phyloP scores from a whole-genome alignment of 2,797 vertebrate species.

The Pteronotus mesoamericanus region DNA sequence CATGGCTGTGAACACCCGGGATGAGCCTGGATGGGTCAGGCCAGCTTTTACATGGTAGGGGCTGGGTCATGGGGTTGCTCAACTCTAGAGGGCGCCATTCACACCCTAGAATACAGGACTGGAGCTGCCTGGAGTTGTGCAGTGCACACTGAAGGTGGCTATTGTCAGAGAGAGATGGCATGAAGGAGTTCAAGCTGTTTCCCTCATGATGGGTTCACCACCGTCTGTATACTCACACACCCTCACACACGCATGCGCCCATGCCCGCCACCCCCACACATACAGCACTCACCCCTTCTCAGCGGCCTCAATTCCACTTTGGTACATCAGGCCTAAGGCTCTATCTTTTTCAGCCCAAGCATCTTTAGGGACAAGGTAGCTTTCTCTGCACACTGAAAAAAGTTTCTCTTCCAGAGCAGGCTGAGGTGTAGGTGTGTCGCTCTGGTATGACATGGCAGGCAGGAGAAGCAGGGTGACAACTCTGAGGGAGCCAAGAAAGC shows the following conservation, averaged over 20 bases:
- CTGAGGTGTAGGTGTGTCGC: background rate
- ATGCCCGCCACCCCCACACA: fast-evolving
- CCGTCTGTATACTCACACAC: background rate
- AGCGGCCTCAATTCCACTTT: background rate
- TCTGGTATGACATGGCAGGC: background rate
- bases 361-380: background rate
- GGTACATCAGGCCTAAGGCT: background rate
- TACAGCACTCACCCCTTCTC: too few species aligned
- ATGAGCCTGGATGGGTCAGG: background rate
- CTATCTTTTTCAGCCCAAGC: background rate
- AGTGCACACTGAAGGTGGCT: background rate
- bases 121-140: background rate
- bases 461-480: slow-evolving; percentile 36
- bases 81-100: background rate
- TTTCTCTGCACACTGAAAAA: slow-evolving; percentile 20
- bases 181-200: background rate
- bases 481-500: slow-evolving; percentile 60
- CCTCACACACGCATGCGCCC: fast-evolving
- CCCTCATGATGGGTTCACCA: fast-evolving
- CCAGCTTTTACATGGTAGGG: background rate
- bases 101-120: background rate
- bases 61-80: background rate
- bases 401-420: background rate
- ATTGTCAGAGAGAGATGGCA: background rate
- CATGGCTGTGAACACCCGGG: background rate